Percentiles rank a stretch among this genome's conserved stretches.
These are phyloP conservation scores for Protonemura montana DNA, from an alignment of 2,888 invertebrate species.

Conservation along the genomic window DNA sequence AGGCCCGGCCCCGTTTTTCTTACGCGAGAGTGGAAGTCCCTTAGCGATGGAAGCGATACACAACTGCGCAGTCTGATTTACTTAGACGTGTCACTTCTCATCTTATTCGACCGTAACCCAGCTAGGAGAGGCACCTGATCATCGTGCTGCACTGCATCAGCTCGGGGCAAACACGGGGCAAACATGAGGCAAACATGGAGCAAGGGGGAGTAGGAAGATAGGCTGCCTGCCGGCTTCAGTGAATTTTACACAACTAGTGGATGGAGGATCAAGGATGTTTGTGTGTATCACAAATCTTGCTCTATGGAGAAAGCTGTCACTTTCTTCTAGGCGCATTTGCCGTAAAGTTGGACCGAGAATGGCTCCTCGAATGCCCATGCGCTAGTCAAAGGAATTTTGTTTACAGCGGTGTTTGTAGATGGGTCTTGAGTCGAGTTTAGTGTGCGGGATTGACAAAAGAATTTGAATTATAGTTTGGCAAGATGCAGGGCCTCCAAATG, in stretches of 20 bases:
- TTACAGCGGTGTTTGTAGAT: too few relatives aligned
- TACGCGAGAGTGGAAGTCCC: constrained; percentile 5
- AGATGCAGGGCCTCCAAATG: too few relatives aligned
- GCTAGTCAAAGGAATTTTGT: neutral
- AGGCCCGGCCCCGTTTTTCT: neutral
- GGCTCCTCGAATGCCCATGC: neutral
- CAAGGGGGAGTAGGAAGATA: neutral
- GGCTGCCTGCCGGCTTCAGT: neutral
- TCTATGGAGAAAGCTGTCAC: neutral
- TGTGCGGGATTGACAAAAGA: too few relatives aligned
- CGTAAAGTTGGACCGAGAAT: neutral
- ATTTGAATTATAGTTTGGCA: too few relatives aligned
- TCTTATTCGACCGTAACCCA: constrained; percentile 14
- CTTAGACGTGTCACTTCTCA: constrained; percentile 38
- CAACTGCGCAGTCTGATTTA: constrained; percentile 28
- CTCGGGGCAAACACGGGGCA: neutral
- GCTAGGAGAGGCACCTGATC: neutral
- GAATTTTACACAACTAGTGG: neutral
- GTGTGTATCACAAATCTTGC: neutral
- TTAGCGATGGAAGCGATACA: constrained; percentile 33
- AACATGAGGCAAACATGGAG: neutral
- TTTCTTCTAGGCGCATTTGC: neutral
- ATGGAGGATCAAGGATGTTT: neutral
- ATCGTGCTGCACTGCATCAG: neutral
- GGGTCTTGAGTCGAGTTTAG: too few relatives aligned